A percentile compares a stretch with the other conserved stretches of the same genome.
Evolutionary conservation across 2,888 invertebrate genomes (phyloP).

Genomic region (Apodemia duryi): DNA sequence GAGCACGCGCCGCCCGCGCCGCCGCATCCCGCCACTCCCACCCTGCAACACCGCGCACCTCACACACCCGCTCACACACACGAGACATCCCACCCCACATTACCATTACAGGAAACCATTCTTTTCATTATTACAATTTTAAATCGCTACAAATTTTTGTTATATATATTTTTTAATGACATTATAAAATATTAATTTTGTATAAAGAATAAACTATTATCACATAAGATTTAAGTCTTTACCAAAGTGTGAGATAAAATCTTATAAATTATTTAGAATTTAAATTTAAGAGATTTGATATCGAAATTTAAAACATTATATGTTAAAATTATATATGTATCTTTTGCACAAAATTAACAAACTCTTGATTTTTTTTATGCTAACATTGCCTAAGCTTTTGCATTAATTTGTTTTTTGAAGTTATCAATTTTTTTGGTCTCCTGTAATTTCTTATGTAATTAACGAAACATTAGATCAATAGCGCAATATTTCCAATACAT

Average conservation of each 20-base stretch:
- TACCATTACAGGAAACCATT: neutral
- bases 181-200: too few relatives aligned
- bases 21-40: slow-evolving; percentile 19
- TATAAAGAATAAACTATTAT: too few relatives aligned
- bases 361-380: neutral
- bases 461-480: too few relatives aligned
- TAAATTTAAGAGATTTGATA: too few relatives aligned
- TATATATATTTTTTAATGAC: too few relatives aligned
- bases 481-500: too few relatives aligned
- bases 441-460: neutral
- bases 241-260: too few relatives aligned
- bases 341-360: too few relatives aligned
- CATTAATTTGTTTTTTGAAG: neutral
- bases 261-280: too few relatives aligned
- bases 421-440: neutral
- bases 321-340: too few relatives aligned
- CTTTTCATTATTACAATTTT: neutral
- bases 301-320: too few relatives aligned
- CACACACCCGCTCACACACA: neutral
- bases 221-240: too few relatives aligned
- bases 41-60: neutral
- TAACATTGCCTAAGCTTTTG: neutral
- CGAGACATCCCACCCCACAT: neutral
- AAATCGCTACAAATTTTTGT: neutral
- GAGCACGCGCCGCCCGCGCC: slow-evolving; percentile 50